Evolutionary conservation across 2,888 invertebrate species (phyloP).

Genomic region (Altica lythri): DNA sequence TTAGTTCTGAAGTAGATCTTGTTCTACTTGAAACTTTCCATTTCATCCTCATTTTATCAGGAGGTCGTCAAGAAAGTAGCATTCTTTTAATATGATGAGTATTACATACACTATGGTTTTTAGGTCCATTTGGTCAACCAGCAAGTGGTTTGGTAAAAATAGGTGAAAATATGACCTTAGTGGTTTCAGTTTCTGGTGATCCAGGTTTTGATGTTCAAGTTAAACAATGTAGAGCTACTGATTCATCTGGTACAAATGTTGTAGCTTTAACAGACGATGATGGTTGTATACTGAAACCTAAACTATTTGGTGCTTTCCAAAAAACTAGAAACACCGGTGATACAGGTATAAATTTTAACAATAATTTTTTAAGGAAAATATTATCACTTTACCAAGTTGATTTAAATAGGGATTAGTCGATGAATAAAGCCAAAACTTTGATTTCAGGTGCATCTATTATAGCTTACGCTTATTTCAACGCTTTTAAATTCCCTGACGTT

Average conservation of each 20-base stretch:
- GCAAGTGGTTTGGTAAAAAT: conserved; percentile 80
- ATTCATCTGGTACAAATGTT: conserved; percentile 68
- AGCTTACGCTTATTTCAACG: conserved; percentile 79
- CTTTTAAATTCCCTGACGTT: conserved; percentile 83
- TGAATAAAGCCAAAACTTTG: too few relatives aligned
- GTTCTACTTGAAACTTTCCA: too few relatives aligned
- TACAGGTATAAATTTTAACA: conserved; percentile 56
- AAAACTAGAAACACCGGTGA: conserved; percentile 76
- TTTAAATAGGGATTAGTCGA: too few relatives aligned
- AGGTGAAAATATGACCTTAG: conserved; percentile 80
- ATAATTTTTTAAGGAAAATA: too few relatives aligned
- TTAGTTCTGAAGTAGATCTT: too few relatives aligned
- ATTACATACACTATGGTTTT: not conserved
- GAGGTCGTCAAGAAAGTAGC: too few relatives aligned
- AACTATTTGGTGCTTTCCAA: conserved; percentile 81
- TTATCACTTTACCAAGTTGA: too few relatives aligned
- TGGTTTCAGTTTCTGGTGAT: conserved; percentile 78
- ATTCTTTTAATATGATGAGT: too few relatives aligned
- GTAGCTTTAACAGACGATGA: conserved; percentile 74
- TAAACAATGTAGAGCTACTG: conserved; percentile 76
- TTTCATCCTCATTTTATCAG: too few relatives aligned
- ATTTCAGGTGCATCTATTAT: conserved; percentile 71
- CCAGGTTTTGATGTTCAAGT: conserved; percentile 79
- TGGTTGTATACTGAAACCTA: conserved; percentile 79
- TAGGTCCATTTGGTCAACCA: conserved; percentile 72